Percentiles rank a stretch among this genome's conserved stretches.
Conservation (phyloP, 2,797 vertebrate species). For the Pristis pectinata region DNA sequence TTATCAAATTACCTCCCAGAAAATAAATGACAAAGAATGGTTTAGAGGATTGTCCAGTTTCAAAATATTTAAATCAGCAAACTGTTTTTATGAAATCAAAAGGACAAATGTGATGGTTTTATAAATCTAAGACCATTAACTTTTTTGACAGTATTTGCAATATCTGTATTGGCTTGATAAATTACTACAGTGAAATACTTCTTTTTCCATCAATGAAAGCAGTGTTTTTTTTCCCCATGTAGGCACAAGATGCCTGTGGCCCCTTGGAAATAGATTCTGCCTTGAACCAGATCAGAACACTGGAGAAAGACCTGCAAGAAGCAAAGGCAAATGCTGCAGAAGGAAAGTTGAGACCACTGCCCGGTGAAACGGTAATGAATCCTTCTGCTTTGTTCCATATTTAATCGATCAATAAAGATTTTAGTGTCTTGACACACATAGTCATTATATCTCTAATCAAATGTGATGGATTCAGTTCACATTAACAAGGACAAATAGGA, state of each 20-base stretch:
- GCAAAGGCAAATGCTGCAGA: constrained; percentile 79
- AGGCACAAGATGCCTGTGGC: constrained; percentile 94
- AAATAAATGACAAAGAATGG: background rate
- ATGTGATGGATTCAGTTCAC: background rate
- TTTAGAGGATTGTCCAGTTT: background rate
- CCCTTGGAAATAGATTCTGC: constrained; percentile 93
- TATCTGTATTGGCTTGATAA: background rate
- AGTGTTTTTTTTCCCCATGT: background rate
- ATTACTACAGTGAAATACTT: background rate
- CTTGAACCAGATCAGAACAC: constrained; percentile 73
- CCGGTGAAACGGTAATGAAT: constrained; percentile 78
- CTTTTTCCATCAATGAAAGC: background rate
- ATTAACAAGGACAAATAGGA: background rate
- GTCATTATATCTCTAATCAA: background rate
- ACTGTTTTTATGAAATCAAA: background rate
- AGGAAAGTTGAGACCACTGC: constrained; percentile 83
- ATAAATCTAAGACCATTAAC: background rate
- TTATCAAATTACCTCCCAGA: background rate
- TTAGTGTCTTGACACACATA: background rate
- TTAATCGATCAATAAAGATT: background rate
- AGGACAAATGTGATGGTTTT: background rate
- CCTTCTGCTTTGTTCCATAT: background rate
- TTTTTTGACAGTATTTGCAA: background rate
- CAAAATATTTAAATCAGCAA: background rate
- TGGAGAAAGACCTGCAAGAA: constrained; percentile 87